Percentiles rank a stretch among this genome's conserved stretches.
phyloP scores from a whole-genome alignment of 2,888 invertebrate genomes.

The Torymus auratus region DNA sequence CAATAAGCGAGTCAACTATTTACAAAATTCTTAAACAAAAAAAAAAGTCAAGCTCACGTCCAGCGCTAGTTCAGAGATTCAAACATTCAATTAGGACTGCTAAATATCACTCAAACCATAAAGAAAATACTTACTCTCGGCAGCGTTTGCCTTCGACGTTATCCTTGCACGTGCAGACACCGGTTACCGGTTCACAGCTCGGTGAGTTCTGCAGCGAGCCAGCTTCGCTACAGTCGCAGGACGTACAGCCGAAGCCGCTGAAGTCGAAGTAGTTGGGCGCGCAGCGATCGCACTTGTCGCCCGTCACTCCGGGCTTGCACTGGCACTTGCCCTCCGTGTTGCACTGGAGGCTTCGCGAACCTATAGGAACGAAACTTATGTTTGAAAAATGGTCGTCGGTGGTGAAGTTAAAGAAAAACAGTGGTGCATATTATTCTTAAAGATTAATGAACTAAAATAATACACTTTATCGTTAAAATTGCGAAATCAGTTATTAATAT shows the following conservation, averaged over 20 bases:
- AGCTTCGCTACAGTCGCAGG: slow-evolving; percentile 90
- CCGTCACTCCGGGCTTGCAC: slow-evolving; percentile 97
- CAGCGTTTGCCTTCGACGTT: slow-evolving; percentile 98
- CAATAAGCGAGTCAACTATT: too few species aligned
- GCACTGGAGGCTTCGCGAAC: slow-evolving; percentile 93
- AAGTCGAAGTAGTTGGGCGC: slow-evolving; percentile 94
- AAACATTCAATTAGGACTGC: too few species aligned
- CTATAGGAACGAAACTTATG: slow-evolving; percentile 76
- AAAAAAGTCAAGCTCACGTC: too few species aligned
- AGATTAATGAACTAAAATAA: too few species aligned
- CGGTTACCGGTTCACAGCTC: slow-evolving; percentile 89
- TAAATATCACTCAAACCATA: slow-evolving; percentile 9
- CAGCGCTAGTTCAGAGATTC: too few species aligned
- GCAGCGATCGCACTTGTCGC: slow-evolving; percentile 94
- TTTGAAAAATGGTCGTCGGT: too few species aligned
- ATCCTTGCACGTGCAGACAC: slow-evolving; percentile 90
- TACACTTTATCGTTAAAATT: too few species aligned
- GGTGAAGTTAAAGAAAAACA: too few species aligned
- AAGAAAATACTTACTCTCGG: slow-evolving; percentile 82
- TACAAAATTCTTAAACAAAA: too few species aligned
- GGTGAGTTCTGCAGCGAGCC: slow-evolving; percentile 91
- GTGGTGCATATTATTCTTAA: too few species aligned
- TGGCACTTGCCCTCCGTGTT: slow-evolving; percentile 94
- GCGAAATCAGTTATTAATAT: too few species aligned
- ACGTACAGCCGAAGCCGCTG: slow-evolving; percentile 92